Evolutionary conservation across 2,113 vertebrate genomes (phyloP).

Genomic region (Cnemophilus loriae): DNA sequence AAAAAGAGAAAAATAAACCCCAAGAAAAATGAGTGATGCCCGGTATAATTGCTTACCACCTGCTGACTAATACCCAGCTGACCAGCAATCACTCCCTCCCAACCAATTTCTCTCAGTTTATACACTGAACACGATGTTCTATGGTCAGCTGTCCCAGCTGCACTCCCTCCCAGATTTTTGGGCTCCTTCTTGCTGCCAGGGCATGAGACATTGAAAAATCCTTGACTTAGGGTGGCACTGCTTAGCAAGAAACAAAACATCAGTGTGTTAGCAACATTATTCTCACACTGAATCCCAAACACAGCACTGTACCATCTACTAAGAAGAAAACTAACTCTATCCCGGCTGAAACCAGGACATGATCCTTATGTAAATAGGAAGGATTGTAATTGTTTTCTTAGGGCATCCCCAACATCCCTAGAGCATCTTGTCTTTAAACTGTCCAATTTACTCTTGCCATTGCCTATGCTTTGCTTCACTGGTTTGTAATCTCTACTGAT

Average conservation of each 20-base stretch:
- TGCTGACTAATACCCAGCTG: not conserved
- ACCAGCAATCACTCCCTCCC: not conserved
- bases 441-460: not conserved
- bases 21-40: not conserved
- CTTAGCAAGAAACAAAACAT: not conserved
- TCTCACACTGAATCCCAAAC: not conserved
- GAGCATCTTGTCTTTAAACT: not conserved
- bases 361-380: not conserved
- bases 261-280: not conserved
- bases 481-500: not conserved
- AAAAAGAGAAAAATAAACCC: not conserved
- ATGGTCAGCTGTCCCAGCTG: not conserved
- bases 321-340: not conserved
- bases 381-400: not conserved
- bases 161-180: not conserved
- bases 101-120: not conserved
- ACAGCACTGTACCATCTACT: not conserved
- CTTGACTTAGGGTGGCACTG: not conserved
- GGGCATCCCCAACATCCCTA: not conserved
- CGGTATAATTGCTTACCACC: not conserved
- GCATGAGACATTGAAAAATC: not conserved
- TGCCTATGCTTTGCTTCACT: not conserved
- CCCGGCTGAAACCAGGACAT: not conserved
- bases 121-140: not conserved
- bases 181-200: not conserved